These are phyloP conservation scores for Urophycis tenuis DNA, from an alignment of 2,797 vertebrate genomes.

Conservation along the genomic window DNA sequence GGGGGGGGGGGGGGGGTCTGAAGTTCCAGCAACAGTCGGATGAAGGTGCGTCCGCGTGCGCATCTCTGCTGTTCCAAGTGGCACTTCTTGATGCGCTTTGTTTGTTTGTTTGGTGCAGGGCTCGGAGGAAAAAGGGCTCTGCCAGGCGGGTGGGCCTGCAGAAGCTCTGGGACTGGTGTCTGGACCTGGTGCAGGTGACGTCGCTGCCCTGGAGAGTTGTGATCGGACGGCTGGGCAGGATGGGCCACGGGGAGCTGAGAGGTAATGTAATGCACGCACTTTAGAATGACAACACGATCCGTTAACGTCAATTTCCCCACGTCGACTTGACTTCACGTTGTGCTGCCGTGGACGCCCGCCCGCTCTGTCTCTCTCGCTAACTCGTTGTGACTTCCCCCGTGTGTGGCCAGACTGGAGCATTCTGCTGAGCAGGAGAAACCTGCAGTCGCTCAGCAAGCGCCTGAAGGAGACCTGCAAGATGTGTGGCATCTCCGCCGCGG, in stretches of 20 bases:
- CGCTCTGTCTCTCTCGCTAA: too few relatives aligned
- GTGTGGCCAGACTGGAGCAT: slow-evolving; percentile 85
- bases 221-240: slow-evolving; percentile 95
- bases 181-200: slow-evolving; percentile 94
- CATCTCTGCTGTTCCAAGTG: background rate
- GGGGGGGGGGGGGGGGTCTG: too few relatives aligned
- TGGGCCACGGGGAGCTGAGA: slow-evolving; percentile 95
- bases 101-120: slow-evolving; percentile 61
- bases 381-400: background rate
- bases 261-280: slow-evolving; percentile 61
- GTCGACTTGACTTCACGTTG: background rate
- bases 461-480: slow-evolving; percentile 96
- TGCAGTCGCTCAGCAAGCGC: slow-evolving; percentile 92
- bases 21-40: too few relatives aligned
- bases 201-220: slow-evolving; percentile 98
- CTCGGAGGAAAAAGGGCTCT: slow-evolving; percentile 96
- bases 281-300: too few relatives aligned
- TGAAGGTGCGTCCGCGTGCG: too few relatives aligned
- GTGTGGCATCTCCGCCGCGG: slow-evolving; percentile 96
- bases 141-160: slow-evolving; percentile 90
- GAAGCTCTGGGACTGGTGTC: slow-evolving; percentile 98
- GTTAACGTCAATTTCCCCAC: too few relatives aligned
- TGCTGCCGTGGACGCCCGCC: too few relatives aligned
- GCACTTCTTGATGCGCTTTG: background rate
- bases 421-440: slow-evolving; percentile 91